These are phyloP conservation scores for Pseudomyrmex sp. DNA, from an alignment of 1,140 invertebrate genomes.

Conservation along the genomic window DNA sequence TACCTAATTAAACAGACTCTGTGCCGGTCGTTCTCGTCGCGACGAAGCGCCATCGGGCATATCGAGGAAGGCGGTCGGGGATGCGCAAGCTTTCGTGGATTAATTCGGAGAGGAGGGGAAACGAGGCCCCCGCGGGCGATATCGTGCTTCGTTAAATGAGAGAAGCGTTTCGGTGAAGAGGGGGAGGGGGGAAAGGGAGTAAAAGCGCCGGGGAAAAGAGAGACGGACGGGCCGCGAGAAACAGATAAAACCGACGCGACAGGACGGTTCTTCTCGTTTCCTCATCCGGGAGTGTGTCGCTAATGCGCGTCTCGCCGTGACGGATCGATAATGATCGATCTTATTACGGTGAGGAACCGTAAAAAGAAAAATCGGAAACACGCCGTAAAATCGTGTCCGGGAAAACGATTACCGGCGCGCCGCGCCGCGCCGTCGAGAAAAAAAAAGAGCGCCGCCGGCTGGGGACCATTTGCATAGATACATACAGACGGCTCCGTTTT, in stretches of 20 bases:
- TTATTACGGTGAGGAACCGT: neutral
- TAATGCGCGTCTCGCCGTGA: constrained; percentile 6
- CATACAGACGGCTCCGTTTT: constrained; percentile 2
- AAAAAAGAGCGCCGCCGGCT: neutral
- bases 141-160: constrained; percentile 60
- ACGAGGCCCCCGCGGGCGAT: constrained; percentile 42
- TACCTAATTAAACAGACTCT: constrained; percentile 59
- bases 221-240: constrained; percentile 2
- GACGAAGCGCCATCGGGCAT: constrained; percentile 47
- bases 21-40: constrained; percentile 10
- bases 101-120: constrained; percentile 31
- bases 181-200: neutral
- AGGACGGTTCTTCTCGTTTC: neutral
- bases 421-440: neutral
- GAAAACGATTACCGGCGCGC: neutral
- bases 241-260: constrained; percentile 22
- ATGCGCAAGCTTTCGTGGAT: constrained; percentile 42
- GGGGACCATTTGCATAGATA: constrained; percentile 42
- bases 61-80: constrained; percentile 12
- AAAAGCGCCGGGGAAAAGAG: constrained; percentile 39
- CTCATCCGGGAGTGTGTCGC: neutral
- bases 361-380: constrained; percentile 23
- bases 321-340: constrained; percentile 43
- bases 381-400: neutral
- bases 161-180: constrained; percentile 43